Evolutionary conservation across 2,888 invertebrate species (phyloP), one percentile per base, ranked within the genome.

Genomic region (Eupithecia tripunctaria): DNA sequence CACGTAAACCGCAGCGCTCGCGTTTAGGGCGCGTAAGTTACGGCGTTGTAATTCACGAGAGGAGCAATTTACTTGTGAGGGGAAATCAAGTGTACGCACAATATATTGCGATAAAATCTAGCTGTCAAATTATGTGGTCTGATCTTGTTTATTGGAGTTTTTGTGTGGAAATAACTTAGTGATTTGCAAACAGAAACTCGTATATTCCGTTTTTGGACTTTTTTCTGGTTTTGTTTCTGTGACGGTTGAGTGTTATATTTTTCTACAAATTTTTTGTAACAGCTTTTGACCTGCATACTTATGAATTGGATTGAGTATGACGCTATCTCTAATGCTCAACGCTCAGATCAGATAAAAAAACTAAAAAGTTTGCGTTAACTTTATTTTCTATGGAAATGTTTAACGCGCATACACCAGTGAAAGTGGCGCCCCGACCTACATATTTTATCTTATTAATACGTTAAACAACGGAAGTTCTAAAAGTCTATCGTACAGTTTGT

Each of bases 1-100:
- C 63, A 67, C 71, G 71, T 71, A 63, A 73, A 71, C 74, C 71
- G 71, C 73, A 67, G 78, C 73, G 59, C 43, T 74, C 72, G 65
- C 72, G 74, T 72, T 71, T 67, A 74, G 74, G 73, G 65, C 70
- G 60, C 74, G 75, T 79, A 79, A 86, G 78, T 83, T 82, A 86
- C 81, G 84, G 80, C 74, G 81, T 77, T 77, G 83, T 87, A 84
- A 86, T 81, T 85, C 76, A 76, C 64, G 25, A 80, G 82, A 80
- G 76, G 73, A 74, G 74, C 78, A 80, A 82, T 82, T 84, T 80
- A 65, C 63, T 71, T 51, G 47, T 66, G 71, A 67, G 65, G 67
- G 69, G 56, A 72, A 71, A 69, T 70, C 63, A 70, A 70, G 66
- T 67, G 67, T 64, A 64, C 25, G 64, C 38, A 25, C 64, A 64